phyloP scores from a whole-genome alignment of 2,797 vertebrate species.

The Melanotaenia trifasciata region DNA sequence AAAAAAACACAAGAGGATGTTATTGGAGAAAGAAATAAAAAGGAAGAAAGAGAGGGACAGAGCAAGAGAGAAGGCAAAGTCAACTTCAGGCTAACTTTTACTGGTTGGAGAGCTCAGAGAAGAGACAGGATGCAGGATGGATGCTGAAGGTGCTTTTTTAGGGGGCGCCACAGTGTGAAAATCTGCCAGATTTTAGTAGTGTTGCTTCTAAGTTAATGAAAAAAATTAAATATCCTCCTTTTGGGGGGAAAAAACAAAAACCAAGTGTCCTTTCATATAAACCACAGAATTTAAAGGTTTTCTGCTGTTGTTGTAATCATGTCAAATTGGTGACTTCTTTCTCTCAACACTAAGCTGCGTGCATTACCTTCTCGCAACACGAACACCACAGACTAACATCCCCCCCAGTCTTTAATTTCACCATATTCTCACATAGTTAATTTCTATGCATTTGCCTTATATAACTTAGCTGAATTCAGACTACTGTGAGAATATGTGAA shows the following conservation, averaged over 20 bases:
- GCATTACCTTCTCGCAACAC: background rate
- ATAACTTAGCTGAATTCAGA: constrained; percentile 18
- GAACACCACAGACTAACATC: background rate
- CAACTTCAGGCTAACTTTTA: too few relatives aligned
- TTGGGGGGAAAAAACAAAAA: background rate
- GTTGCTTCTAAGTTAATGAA: background rate
- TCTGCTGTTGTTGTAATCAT: constrained; percentile 21
- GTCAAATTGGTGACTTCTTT: constrained; percentile 39
- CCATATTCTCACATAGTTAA: background rate
- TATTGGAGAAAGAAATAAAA: too few relatives aligned
- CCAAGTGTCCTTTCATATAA: background rate
- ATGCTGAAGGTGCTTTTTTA: too few relatives aligned
- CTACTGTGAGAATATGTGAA: constrained; percentile 38
- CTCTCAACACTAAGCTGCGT: constrained; percentile 23
- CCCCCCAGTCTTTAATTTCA: background rate
- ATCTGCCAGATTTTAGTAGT: too few relatives aligned
- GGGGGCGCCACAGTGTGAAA: too few relatives aligned
- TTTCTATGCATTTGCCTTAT: background rate
- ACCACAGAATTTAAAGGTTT: constrained; percentile 8
- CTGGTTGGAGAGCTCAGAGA: too few relatives aligned
- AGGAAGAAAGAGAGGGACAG: too few relatives aligned
- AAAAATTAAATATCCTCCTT: constrained; percentile 6
- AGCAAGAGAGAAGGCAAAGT: too few relatives aligned
- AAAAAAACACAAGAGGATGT: too few relatives aligned
- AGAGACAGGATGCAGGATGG: too few relatives aligned